Conservation (phyloP, 2,888 invertebrate genomes). For the Ormia ochracea region DNA sequence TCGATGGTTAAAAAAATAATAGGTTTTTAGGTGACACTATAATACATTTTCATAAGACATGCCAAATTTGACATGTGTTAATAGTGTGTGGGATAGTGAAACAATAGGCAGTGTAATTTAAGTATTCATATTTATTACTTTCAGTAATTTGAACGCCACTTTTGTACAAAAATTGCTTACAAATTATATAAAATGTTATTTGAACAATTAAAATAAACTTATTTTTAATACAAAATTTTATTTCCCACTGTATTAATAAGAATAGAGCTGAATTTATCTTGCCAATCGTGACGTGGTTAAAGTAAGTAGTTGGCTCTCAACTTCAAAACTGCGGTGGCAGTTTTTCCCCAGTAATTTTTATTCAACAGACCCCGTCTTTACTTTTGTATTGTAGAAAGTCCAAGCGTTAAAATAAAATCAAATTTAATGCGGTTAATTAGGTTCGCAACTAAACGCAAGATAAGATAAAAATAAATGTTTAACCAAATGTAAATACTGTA, state of each 20-base stretch:
- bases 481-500: slow-evolving; percentile 17
- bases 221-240: not conserved
- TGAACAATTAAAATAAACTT: too few relatives aligned
- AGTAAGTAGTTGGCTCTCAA: not conserved
- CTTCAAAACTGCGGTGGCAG: not conserved
- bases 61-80: too few relatives aligned
- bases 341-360: not conserved
- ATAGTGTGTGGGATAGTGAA: too few relatives aligned
- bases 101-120: too few relatives aligned
- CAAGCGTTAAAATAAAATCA: not conserved
- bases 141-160: too few relatives aligned
- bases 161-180: too few relatives aligned
- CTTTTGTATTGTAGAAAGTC: not conserved
- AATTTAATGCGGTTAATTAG: slow-evolving; percentile 51
- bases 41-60: too few relatives aligned
- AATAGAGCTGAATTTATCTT: not conserved
- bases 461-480: slow-evolving; percentile 50
- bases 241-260: not conserved
- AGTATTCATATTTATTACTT: too few relatives aligned
- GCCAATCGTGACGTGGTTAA: not conserved
- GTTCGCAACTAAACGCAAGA: slow-evolving; percentile 46
- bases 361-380: not conserved
- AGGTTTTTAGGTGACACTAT: too few relatives aligned
- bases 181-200: too few relatives aligned
- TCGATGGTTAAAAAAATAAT: too few relatives aligned